Evolutionary conservation across 2,113 vertebrate genomes (phyloP).

Genomic region (Hyla sarda): DNA sequence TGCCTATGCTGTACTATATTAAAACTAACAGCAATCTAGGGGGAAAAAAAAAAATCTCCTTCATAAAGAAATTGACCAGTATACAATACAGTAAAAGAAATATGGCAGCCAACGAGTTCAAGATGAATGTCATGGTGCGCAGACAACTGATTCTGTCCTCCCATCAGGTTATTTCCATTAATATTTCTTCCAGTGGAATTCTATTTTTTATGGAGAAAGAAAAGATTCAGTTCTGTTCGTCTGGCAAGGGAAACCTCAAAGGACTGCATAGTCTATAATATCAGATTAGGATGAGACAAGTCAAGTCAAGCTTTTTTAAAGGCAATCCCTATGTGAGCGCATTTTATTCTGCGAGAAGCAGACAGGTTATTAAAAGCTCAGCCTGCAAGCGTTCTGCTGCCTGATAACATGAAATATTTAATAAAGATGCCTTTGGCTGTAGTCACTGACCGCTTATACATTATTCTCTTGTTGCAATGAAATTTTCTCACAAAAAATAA

Average conservation of each 20-base stretch:
- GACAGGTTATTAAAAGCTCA: constrained; percentile 22
- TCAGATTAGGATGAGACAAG: constrained; percentile 13
- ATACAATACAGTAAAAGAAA: not conserved
- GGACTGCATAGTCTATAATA: not conserved
- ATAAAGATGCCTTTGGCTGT: not conserved
- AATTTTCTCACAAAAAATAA: too few species aligned
- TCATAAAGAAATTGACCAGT: too few species aligned
- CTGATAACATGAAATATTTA: constrained; percentile 4
- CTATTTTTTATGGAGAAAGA: not conserved
- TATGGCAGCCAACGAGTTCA: not conserved
- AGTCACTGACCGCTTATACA: not conserved
- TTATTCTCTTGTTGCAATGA: not conserved
- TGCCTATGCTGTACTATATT: too few species aligned
- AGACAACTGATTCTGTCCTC: not conserved
- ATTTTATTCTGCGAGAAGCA: not conserved
- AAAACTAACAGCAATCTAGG: too few species aligned
- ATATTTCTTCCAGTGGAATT: not conserved
- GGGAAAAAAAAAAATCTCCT: too few species aligned
- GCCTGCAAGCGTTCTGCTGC: not conserved
- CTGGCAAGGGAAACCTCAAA: not conserved
- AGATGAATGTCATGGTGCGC: not conserved
- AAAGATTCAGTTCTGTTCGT: not conserved
- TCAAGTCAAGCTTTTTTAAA: not conserved
- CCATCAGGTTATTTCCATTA: not conserved
- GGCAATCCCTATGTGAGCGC: not conserved